These are phyloP conservation scores for Triplophysa yarkandensis DNA, from an alignment of 2,797 vertebrate species.

Conservation along the genomic window DNA sequence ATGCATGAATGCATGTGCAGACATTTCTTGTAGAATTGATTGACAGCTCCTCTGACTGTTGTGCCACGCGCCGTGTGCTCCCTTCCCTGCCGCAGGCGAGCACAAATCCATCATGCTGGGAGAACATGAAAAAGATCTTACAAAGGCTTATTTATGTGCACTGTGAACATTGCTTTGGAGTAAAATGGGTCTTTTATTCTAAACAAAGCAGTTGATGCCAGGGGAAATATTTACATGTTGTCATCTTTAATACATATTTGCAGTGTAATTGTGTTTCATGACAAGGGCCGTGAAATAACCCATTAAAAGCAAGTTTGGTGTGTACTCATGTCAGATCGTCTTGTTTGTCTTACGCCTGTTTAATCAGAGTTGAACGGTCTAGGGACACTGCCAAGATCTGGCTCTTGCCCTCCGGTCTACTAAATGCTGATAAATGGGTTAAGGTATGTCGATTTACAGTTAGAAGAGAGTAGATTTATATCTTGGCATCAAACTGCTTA, in stretches of 20 bases:
- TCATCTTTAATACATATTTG: background rate
- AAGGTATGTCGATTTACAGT: slow-evolving; percentile 25
- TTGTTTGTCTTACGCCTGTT: slow-evolving; percentile 10
- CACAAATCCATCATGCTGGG: slow-evolving; percentile 53
- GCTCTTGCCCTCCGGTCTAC: background rate
- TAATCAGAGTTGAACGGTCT: slow-evolving; percentile 9
- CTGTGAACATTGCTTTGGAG: slow-evolving; percentile 40
- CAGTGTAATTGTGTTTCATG: background rate
- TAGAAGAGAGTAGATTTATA: slow-evolving; percentile 22
- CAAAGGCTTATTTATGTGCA: slow-evolving; percentile 45
- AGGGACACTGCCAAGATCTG: slow-evolving; percentile 18
- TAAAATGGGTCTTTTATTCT: slow-evolving; percentile 16
- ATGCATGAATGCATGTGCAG: slow-evolving; percentile 53
- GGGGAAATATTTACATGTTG: too few relatives aligned
- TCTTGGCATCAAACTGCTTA: background rate
- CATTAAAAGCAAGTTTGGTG: slow-evolving; percentile 11
- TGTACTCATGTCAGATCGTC: background rate
- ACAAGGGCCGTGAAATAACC: background rate
- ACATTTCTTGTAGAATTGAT: slow-evolving; percentile 58
- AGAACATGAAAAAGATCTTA: slow-evolving; percentile 54
- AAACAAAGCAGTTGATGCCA: slow-evolving; percentile 5
- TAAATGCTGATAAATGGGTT: background rate
- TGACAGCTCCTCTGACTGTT: slow-evolving; percentile 55
- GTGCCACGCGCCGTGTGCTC: slow-evolving; percentile 48
- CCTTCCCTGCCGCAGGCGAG: slow-evolving; percentile 23